Evolutionary conservation across 2,888 invertebrate species (phyloP).

Genomic region (Drosophila fulvimacula): DNA sequence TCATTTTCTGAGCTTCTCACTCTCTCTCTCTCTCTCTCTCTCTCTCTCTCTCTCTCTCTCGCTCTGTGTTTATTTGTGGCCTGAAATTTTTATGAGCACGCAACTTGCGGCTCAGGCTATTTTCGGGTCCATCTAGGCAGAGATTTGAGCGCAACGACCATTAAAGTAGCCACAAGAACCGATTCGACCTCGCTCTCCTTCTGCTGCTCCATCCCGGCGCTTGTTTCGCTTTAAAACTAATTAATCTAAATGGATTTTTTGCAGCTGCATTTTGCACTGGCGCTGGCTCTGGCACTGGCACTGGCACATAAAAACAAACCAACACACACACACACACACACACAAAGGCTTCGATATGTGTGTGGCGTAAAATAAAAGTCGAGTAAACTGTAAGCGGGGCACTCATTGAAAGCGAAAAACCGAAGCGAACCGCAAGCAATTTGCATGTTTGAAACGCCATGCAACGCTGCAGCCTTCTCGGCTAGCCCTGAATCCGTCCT

Average conservation of each 20-base stretch:
- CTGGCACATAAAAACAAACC: conserved; percentile 53
- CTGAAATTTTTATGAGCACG: conserved; percentile 48
- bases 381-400: conserved; percentile 72
- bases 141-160: conserved; percentile 39
- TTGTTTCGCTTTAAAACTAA: conserved; percentile 75
- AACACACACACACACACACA: conserved; percentile 25
- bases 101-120: conserved; percentile 25
- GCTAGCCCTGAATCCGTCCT: conserved; percentile 12
- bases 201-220: conserved; percentile 3
- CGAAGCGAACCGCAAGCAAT: conserved; percentile 78
- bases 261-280: conserved; percentile 48
- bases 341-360: conserved; percentile 23
- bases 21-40: not conserved
- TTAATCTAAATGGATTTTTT: conserved; percentile 79
- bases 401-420: conserved; percentile 78
- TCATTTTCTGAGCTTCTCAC: conserved; percentile 19
- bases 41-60: not conserved
- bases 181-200: conserved; percentile 14
- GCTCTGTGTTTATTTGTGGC: conserved; percentile 11
- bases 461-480: conserved; percentile 51
- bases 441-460: conserved; percentile 78
- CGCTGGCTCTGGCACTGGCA: conserved; percentile 19
- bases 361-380: conserved; percentile 49
- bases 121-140: conserved; percentile 31
- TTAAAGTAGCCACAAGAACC: conserved; percentile 44